phyloP scores from a whole-genome alignment of 2,797 vertebrate species.

The Acropternis orthonyx region DNA sequence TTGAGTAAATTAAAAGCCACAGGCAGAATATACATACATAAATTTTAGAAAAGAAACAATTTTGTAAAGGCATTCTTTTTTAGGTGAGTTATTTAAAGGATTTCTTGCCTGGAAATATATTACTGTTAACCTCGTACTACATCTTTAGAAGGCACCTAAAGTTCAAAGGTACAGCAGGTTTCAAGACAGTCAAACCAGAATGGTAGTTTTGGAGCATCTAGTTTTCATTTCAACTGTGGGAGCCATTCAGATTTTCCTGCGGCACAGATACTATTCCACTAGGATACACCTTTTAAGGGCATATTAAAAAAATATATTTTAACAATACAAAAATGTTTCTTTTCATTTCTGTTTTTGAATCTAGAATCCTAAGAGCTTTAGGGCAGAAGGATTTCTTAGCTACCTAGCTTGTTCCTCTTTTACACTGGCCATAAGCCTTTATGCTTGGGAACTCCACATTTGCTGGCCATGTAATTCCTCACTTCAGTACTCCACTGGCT shows the following conservation, averaged over 20 bases:
- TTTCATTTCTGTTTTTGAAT: neutral
- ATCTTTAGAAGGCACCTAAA: neutral
- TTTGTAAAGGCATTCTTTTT: neutral
- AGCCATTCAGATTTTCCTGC: neutral
- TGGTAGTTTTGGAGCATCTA: neutral
- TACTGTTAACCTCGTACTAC: neutral
- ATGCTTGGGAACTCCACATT: neutral
- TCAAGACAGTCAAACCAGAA: neutral
- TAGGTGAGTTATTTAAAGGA: neutral
- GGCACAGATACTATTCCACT: neutral
- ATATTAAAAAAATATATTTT: neutral
- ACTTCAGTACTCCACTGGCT: neutral
- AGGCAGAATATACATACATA: neutral
- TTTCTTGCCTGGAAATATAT: neutral
- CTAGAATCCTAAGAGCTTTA: neutral
- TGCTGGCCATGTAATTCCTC: neutral
- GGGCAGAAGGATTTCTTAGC: neutral
- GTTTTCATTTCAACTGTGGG: neutral
- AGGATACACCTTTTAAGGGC: neutral
- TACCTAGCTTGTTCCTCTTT: neutral
- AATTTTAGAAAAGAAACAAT: neutral
- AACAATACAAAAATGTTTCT: neutral
- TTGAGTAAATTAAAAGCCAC: neutral
- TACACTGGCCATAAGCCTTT: neutral
- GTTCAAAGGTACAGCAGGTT: neutral